These are phyloP conservation scores for Euthynnus affinis DNA, from an alignment of 2,797 vertebrate genomes.

Conservation along the genomic window DNA sequence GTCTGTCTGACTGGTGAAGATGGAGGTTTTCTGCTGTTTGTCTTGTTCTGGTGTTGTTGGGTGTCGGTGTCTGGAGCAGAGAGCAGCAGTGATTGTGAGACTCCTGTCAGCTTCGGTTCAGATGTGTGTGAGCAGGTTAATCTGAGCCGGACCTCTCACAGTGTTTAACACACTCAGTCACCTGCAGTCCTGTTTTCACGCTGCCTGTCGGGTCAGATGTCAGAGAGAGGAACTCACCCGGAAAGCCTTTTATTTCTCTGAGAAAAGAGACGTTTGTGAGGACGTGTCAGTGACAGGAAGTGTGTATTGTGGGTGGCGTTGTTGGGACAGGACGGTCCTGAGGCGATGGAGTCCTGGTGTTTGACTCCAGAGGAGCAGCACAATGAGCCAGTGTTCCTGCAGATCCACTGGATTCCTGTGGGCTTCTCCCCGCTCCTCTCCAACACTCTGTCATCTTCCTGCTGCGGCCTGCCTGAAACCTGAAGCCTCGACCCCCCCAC, in stretches of 20 bases:
- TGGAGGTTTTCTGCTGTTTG: too few species aligned
- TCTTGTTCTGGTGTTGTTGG: too few species aligned
- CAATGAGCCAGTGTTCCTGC: slow-evolving; percentile 30
- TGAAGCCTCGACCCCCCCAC: neutral
- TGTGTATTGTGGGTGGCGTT: slow-evolving; percentile 2
- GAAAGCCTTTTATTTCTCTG: slow-evolving; percentile 18
- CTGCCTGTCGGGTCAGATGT: slow-evolving; percentile 38
- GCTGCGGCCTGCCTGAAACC: slow-evolving; percentile 33
- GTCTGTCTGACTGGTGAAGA: too few species aligned
- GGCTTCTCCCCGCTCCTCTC: neutral
- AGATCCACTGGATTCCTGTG: slow-evolving; percentile 2
- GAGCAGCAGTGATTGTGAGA: too few species aligned
- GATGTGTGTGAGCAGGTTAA: too few species aligned
- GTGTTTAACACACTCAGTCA: slow-evolving; percentile 29
- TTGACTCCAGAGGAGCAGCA: neutral
- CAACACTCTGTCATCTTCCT: slow-evolving; percentile 5
- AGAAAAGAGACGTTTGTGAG: neutral
- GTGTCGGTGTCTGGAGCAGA: too few species aligned
- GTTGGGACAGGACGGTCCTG: slow-evolving; percentile 10
- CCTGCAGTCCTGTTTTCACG: slow-evolving; percentile 13
- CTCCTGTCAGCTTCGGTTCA: too few species aligned
- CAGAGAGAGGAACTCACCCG: slow-evolving; percentile 9
- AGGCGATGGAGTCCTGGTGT: neutral
- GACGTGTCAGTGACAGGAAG: slow-evolving; percentile 32
- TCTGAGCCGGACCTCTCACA: neutral